Evolutionary conservation across 2,888 invertebrate species (phyloP).

Genomic region (Ophion costatus): DNA sequence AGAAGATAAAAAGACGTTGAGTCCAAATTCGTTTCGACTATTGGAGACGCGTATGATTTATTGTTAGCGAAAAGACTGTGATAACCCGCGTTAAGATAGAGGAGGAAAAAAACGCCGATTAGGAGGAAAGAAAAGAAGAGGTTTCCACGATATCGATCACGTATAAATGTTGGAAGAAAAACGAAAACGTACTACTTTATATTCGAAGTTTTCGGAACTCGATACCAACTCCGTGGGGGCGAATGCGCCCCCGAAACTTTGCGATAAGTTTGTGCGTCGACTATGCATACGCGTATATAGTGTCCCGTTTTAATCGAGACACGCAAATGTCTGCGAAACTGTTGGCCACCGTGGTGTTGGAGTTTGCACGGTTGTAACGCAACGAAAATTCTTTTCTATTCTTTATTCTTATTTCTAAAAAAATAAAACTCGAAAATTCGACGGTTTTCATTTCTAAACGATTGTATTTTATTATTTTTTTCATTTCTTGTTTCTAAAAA

Average conservation of each 20-base stretch:
- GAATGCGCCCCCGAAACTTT: constrained; percentile 22
- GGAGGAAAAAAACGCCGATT: neutral
- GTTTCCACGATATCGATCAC: constrained; percentile 54
- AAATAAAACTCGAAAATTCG: neutral
- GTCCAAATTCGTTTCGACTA: constrained; percentile 55
- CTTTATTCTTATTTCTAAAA: neutral
- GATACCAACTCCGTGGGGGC: neutral
- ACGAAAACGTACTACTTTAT: constrained; percentile 38
- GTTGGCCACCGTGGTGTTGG: neutral
- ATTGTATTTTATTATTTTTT: neutral
- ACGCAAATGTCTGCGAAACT: neutral
- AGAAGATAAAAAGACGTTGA: constrained; percentile 27
- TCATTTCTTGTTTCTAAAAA: too few relatives aligned
- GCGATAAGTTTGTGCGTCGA: constrained; percentile 47
- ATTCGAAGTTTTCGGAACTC: constrained; percentile 34
- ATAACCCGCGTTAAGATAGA: constrained; percentile 65
- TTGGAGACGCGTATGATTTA: constrained; percentile 61
- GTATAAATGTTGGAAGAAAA: neutral
- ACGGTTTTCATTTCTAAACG: neutral
- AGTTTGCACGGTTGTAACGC: neutral
- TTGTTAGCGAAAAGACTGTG: constrained; percentile 69
- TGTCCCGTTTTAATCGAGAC: neutral
- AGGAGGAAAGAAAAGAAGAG: constrained; percentile 42
- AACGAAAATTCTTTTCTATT: neutral
- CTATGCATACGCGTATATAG: neutral